Evolutionary conservation across 2,888 invertebrate genomes (phyloP).

Genomic region (Azorinus chamasolen): DNA sequence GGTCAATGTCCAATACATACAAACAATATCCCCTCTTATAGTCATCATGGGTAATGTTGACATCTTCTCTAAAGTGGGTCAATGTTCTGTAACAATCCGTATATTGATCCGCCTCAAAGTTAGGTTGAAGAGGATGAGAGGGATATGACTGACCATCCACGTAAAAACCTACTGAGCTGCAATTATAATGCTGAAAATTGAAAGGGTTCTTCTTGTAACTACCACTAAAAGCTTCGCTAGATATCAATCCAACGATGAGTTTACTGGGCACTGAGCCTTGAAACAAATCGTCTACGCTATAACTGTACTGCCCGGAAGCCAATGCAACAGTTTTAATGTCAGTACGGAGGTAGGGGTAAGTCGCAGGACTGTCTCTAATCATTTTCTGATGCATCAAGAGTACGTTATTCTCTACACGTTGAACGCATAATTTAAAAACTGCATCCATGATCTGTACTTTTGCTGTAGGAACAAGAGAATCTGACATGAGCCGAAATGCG

Average conservation of each 20-base stretch:
- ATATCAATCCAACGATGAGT: constrained; percentile 34
- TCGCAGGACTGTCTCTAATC: constrained; percentile 31
- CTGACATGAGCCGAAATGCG: constrained; percentile 39
- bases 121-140: constrained; percentile 27
- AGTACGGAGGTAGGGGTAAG: constrained; percentile 43
- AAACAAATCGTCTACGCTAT: constrained; percentile 30
- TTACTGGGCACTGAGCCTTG: constrained; percentile 39
- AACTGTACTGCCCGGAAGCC: constrained; percentile 42
- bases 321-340: constrained; percentile 50
- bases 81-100: constrained; percentile 53
- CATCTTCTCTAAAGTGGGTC: constrained; percentile 16
- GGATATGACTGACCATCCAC: constrained; percentile 52
- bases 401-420: constrained; percentile 23
- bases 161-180: constrained; percentile 26
- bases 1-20: constrained; percentile 29
- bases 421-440: constrained; percentile 46
- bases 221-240: constrained; percentile 35
- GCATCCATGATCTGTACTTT: constrained; percentile 48
- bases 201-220: constrained; percentile 40
- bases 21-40: constrained; percentile 43
- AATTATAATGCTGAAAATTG: constrained; percentile 44
- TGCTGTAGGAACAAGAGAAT: constrained; percentile 1
- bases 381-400: constrained; percentile 38
- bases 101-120: constrained; percentile 30
- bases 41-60: constrained; percentile 26